Conservation (phyloP, 2,113 vertebrate genomes). For the Burhinus oedicnemus region DNA sequence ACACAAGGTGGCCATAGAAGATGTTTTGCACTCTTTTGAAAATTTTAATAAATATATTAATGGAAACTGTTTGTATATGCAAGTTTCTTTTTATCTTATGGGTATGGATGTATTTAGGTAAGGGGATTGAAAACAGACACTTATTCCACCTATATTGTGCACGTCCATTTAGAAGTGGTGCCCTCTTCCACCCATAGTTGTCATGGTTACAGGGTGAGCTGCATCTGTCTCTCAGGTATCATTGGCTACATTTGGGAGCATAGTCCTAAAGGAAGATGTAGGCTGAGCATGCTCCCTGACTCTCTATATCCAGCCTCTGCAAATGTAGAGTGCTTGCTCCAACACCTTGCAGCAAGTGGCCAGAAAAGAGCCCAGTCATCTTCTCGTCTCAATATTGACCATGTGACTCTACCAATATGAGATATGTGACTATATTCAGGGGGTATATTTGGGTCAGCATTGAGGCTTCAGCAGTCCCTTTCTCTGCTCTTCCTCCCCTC, state of each 20-base stretch:
- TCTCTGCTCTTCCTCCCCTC: background rate
- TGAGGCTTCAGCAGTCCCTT: background rate
- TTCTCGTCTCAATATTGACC: background rate
- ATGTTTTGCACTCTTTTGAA: background rate
- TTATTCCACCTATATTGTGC: background rate
- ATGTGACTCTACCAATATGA: background rate
- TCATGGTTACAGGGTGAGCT: background rate
- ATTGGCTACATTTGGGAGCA: background rate
- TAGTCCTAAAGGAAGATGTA: background rate
- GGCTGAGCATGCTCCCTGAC: background rate
- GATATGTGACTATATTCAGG: background rate
- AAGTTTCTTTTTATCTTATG: background rate
- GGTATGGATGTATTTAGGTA: background rate
- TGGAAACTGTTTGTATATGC: background rate
- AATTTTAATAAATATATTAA: background rate
- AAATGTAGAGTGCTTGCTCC: background rate
- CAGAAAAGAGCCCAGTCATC: background rate
- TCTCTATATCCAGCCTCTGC: background rate
- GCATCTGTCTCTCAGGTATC: background rate
- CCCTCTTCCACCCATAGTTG: background rate
- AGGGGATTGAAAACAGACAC: background rate
- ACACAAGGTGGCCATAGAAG: background rate
- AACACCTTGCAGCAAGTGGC: background rate
- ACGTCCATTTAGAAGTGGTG: background rate
- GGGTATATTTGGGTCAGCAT: background rate